Base-by-base conservation (phyloP, 2,113 vertebrate species). In the Heteronetta atricapilla region DNA sequence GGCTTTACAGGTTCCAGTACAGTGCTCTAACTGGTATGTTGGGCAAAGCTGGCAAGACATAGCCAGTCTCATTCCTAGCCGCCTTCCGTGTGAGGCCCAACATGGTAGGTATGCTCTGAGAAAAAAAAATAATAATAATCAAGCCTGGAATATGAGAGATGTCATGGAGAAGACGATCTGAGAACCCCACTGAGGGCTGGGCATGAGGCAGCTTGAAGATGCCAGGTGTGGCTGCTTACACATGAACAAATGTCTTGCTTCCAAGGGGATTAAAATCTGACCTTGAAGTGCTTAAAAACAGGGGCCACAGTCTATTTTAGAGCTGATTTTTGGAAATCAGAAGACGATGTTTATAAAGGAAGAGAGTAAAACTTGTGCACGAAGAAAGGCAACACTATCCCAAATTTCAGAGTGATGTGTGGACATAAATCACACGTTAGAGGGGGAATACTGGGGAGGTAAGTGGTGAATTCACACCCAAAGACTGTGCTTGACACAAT, bases 231-330 rank as follows among this genome's bases (percentile, higher is more conserved):
- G 72, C 76, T 93, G 79, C 90, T 95, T 64, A 73, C 82, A 74
- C 79, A 91, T 38, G 66, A 75, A 82, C 92, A 96, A 76, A 96
- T 95, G 90, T 93, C 88, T 90, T 70, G 76, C 76, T 95, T 93
- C 80, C 88, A 90, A 83, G 20, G 55, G n/a, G n/a, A 88, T 92
- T 62, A 58, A 77, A 80, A 73, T 67, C 86, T 90, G 92, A 94
- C 88, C 76, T 81, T 78, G 86, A 91, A 93, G 88, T 90, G 67
- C 76, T 63, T 70, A 40, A 77, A 74, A 86, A 12, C 33, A 67
- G 36, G 20, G 19, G 40, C 28, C 40, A 86, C 91, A 74, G 21
- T 52, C 59, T 89, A 56, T 42, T 87, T 82, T 93, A 69, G 80
- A 91, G 7, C 8, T 58, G 31, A 69, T 82, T 82, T 73, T 92